Percentiles rank a stretch among this genome's conserved stretches.
Evolutionary conservation across 2,797 vertebrate species (phyloP).

Genomic region (Sardinella longiceps): DNA sequence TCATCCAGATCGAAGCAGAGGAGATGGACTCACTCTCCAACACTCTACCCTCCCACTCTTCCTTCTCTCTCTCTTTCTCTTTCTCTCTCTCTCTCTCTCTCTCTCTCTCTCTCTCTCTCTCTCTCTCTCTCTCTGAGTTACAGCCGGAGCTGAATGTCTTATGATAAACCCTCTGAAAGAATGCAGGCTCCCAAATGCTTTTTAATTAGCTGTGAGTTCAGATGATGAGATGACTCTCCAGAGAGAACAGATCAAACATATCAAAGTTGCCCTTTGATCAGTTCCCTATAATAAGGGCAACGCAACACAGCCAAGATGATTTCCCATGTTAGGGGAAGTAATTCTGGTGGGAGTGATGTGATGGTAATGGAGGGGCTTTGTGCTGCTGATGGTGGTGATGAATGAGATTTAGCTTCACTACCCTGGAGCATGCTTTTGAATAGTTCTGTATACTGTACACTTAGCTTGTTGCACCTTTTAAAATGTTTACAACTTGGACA

Average conservation of each 20-base stretch:
- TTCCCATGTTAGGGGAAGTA: background rate
- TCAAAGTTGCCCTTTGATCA: background rate
- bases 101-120: slow-evolving; percentile 28
- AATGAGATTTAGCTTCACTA: background rate
- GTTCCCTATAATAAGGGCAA: background rate
- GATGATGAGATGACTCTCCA: background rate
- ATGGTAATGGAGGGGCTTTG: background rate
- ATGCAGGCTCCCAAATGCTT: slow-evolving; percentile 39
- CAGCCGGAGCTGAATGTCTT: slow-evolving; percentile 23
- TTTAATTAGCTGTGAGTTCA: slow-evolving; percentile 46
- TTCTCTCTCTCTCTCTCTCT: background rate
- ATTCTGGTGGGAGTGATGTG: background rate
- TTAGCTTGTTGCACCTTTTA: slow-evolving; percentile 35
- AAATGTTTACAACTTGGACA: too few relatives aligned
- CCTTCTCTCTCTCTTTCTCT: background rate
- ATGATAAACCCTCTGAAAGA: slow-evolving; percentile 5
- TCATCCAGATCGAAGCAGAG: slow-evolving; percentile 46
- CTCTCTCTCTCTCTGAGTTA: slow-evolving; percentile 31
- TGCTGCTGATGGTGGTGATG: background rate
- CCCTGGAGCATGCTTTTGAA: background rate
- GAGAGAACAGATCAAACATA: background rate
- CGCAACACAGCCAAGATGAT: background rate
- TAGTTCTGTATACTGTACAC: too few relatives aligned
- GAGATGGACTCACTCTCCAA: background rate
- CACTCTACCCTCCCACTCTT: background rate